phyloP scores from a whole-genome alignment of 2,113 vertebrate species.

The Alethe castanea region DNA sequence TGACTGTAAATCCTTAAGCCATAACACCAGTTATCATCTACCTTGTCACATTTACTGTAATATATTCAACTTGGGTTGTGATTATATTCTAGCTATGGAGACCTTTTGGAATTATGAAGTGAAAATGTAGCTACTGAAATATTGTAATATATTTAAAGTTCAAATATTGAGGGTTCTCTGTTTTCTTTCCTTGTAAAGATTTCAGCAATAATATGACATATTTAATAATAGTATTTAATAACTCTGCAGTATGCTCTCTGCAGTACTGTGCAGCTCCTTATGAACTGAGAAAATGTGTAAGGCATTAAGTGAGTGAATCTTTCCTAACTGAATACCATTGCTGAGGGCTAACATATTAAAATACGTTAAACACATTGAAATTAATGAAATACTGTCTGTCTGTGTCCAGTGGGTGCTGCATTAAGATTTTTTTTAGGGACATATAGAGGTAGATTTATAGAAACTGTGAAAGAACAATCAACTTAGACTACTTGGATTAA shows the following conservation, averaged over 20 bases:
- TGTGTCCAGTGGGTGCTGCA: not conserved
- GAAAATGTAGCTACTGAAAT: not conserved
- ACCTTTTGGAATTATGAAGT: not conserved
- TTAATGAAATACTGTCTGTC: not conserved
- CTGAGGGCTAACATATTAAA: not conserved
- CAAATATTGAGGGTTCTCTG: not conserved
- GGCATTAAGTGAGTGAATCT: not conserved
- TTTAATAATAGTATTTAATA: conserved; percentile 8
- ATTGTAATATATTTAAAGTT: not conserved
- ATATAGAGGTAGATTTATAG: not conserved
- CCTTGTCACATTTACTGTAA: not conserved
- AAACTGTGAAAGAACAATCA: not conserved
- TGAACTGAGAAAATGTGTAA: not conserved
- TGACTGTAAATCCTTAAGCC: not conserved
- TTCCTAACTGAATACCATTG: not conserved
- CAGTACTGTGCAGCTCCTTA: not conserved
- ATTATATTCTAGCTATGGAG: not conserved
- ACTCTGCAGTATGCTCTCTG: not conserved
- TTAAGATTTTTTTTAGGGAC: not conserved
- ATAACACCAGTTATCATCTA: not conserved
- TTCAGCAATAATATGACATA: not conserved
- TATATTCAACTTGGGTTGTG: not conserved
- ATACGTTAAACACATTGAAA: not conserved
- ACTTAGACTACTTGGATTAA: not conserved
- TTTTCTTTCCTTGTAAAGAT: not conserved